phyloP scores from a whole-genome alignment of 92 coral and sea anemone species.

The Pocillopora meandrina region DNA sequence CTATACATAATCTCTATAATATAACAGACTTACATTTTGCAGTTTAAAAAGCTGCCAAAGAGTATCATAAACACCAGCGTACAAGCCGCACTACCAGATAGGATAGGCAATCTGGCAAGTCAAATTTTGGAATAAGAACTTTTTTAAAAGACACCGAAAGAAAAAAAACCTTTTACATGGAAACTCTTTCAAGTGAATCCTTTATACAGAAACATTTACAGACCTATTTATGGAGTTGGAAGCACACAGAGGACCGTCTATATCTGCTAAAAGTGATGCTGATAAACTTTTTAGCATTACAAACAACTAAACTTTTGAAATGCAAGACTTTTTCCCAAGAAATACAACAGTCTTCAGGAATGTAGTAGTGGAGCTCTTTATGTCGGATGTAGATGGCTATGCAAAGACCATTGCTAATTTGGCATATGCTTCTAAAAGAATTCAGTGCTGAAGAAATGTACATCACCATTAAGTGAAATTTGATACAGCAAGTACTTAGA shows the following conservation, averaged over 20 bases:
- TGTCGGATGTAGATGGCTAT: conserved; percentile 2
- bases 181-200: conserved; percentile 13
- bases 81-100: no score
- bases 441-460: conserved; percentile 15
- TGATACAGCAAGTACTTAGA: no score
- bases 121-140: no score
- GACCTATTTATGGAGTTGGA: conserved; percentile 12
- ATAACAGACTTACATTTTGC: no score
- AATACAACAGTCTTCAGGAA: not conserved
- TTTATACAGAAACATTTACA: not conserved
- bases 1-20: no score
- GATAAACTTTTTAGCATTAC: not conserved
- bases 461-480: no score
- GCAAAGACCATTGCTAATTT: not conserved
- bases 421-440: conserved; percentile 13
- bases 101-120: no score
- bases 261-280: not conserved
- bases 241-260: not conserved
- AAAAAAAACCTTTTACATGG: not conserved
- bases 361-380: not conserved
- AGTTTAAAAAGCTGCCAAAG: no score
- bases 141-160: not conserved
- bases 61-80: no score
- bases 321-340: not conserved
- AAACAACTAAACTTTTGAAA: not conserved